Conservation (phyloP, 2,113 vertebrate genomes). For the Ifrita kowaldi region DNA sequence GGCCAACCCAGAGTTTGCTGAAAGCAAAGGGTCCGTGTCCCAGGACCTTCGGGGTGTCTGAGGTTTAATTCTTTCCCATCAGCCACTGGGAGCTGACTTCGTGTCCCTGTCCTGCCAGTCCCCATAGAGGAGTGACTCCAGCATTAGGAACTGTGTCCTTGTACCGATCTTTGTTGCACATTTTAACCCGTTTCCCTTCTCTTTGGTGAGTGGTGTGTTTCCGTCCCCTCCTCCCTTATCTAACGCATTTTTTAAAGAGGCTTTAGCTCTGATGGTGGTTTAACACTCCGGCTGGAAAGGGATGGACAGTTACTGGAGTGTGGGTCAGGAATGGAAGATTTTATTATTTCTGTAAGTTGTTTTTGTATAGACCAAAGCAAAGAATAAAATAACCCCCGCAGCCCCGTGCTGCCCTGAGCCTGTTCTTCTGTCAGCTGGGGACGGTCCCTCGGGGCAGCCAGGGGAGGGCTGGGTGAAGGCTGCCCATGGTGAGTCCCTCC, state of each 20-base stretch:
- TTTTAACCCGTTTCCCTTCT: conserved; percentile 16
- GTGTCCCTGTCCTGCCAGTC: conserved; percentile 29
- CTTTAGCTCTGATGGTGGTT: conserved; percentile 37
- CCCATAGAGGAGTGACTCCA: conserved; percentile 52
- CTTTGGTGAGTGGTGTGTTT: conserved; percentile 73
- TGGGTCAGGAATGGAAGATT: conserved; percentile 61
- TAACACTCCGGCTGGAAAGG: conserved; percentile 7
- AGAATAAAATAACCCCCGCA: conserved; percentile 73
- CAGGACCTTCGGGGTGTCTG: conserved; percentile 8
- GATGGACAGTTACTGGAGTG: conserved; percentile 37
- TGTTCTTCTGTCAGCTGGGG: not conserved
- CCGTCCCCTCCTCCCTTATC: not conserved
- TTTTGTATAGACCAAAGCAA: conserved; percentile 83
- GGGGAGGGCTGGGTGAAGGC: too few species aligned
- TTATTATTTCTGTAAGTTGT: conserved; percentile 76
- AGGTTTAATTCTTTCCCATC: not conserved
- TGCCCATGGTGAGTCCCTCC: fast-evolving
- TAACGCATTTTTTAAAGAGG: conserved; percentile 44
- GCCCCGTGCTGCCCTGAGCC: not conserved
- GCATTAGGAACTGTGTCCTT: conserved; percentile 53
- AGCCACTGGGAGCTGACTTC: not conserved
- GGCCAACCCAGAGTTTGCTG: not conserved
- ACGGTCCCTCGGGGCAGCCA: fast-evolving
- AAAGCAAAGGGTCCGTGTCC: not conserved
- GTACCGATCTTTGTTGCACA: conserved; percentile 66